Evolutionary conservation across 2,113 vertebrate species (phyloP).

Genomic region (Odocoileus hemionus): DNA sequence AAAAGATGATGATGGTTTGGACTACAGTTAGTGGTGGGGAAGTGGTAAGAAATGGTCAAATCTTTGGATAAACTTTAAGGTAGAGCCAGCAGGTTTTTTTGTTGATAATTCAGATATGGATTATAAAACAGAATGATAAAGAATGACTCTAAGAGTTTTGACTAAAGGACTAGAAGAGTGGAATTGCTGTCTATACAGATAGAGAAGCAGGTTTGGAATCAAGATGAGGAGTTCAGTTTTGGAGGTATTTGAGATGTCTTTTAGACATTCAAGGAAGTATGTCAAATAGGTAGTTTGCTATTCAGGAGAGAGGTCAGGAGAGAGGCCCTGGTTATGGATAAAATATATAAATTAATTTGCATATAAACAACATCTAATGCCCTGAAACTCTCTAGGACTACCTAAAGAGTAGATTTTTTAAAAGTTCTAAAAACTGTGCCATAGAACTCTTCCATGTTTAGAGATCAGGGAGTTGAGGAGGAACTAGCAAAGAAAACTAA

Average conservation of each 20-base stretch:
- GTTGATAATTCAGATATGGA: not conserved
- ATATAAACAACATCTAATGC: not conserved
- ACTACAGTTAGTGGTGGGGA: not conserved
- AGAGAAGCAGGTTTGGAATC: not conserved
- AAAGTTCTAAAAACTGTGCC: not conserved
- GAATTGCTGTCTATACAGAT: not conserved
- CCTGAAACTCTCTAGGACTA: not conserved
- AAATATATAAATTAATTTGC: not conserved
- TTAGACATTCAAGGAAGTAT: not conserved
- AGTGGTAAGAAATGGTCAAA: not conserved
- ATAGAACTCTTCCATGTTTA: not conserved
- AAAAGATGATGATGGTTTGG: not conserved
- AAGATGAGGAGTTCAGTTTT: not conserved
- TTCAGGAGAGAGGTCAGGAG: not conserved
- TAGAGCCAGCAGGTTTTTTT: not conserved
- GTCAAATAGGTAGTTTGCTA: not conserved
- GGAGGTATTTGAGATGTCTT: not conserved
- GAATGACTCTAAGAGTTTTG: not conserved
- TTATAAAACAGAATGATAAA: not conserved
- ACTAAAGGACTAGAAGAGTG: not conserved
- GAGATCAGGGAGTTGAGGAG: not conserved
- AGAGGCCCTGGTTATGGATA: not conserved
- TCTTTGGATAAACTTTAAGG: not conserved
- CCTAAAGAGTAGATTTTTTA: not conserved
- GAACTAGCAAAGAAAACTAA: not conserved